Base-by-base conservation (phyloP, 2,888 invertebrate species). In the Metacarcinus magister region DNA sequence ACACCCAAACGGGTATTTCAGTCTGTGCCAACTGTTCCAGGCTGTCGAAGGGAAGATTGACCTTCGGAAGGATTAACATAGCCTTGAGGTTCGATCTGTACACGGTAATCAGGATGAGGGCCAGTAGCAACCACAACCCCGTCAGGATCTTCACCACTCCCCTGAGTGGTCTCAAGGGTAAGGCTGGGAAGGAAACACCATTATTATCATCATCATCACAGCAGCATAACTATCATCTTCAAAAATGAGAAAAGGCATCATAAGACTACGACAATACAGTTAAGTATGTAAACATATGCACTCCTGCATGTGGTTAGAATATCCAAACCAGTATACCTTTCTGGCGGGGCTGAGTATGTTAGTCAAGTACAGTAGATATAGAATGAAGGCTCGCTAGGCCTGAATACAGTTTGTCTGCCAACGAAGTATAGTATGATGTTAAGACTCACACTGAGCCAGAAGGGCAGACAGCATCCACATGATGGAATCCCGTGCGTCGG, bases 51-150 rank as follows among this genome's bases (percentile, higher is more conserved):
- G 95, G 95, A 5, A 95, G 93, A 28, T 54, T 89, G 89, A 95
- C 28, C 93, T 89, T 93, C 54, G 95, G 95, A 43, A 95, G 89
- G 93, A 95, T 95, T 39, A 95, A 92, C 95, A 95, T 95, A 43
- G 95, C 95, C 89, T 95, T 95, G 95, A 95, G 95, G 95, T 95
- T 95, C 44, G 92, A 93, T n/a, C 95, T 92, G 93, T 95, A 95
- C 48, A 95, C 93, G 16, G 93, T 93, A 32, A 19, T 44, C 60
- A 95, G 60, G 93, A 60, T 95, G 89, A 95, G 95, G 43, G 93
- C 87, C 44, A 93, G 32, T 44, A 95, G 54, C 87, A 95, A 28
- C 95, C 95, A 95, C 28, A 95, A 32, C 28, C 95, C 95, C n/a
- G 44, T 89, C 44, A 93, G 10, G 8, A 93, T 19, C 89, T 48